These are phyloP conservation scores for Heptranchias perlo DNA, from an alignment of 2,113 vertebrate genomes.

Conservation along the genomic window DNA sequence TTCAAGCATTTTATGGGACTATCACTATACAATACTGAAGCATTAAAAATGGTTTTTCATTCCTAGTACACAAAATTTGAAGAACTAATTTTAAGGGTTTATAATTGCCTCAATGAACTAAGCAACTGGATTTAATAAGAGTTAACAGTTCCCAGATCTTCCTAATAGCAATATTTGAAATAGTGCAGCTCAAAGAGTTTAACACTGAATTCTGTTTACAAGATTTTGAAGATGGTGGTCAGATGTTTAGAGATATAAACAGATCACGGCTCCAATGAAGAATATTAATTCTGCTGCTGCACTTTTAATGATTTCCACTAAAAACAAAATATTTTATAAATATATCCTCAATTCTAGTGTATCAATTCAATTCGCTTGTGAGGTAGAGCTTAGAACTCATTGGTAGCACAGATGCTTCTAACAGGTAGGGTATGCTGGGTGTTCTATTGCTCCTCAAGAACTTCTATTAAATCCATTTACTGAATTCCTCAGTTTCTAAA, in stretches of 20 bases:
- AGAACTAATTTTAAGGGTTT: neutral
- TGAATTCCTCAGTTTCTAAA: neutral
- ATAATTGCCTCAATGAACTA: neutral
- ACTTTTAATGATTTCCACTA: neutral
- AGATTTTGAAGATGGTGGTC: neutral
- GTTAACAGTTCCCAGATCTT: neutral
- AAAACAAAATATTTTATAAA: neutral
- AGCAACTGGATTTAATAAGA: constrained; percentile 11
- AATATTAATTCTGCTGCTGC: neutral
- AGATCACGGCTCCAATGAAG: neutral
- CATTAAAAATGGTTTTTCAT: neutral
- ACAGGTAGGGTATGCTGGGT: neutral
- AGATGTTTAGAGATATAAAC: neutral
- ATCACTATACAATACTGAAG: neutral
- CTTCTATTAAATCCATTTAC: neutral
- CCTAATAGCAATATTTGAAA: neutral
- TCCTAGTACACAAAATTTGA: neutral
- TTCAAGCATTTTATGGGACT: neutral
- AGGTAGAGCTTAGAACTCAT: neutral
- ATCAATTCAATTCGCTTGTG: neutral
- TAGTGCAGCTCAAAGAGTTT: neutral
- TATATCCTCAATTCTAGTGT: neutral
- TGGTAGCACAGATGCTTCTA: neutral
- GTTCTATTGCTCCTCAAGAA: neutral
- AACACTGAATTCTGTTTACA: neutral